Conservation (phyloP, 2,113 vertebrate species). For the Labeo rohita region DNA sequence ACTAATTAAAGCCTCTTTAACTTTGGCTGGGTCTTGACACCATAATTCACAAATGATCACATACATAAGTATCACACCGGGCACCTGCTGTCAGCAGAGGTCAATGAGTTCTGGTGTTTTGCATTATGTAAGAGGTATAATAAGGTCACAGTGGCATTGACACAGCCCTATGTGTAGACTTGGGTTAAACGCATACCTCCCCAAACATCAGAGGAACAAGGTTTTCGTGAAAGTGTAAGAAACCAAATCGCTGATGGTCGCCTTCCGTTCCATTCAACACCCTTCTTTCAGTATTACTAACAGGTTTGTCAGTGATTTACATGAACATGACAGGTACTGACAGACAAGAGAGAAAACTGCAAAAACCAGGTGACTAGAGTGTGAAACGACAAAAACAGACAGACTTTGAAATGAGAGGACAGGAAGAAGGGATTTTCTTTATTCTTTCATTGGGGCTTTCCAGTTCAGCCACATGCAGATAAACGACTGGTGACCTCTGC, state of each 20-base stretch:
- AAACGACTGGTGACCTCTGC: conserved; percentile 21
- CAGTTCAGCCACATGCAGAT: conserved; percentile 30
- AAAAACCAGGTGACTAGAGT: conserved; percentile 26
- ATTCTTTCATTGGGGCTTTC: conserved; percentile 48
- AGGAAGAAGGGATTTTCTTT: conserved; percentile 40
- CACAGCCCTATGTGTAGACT: background rate
- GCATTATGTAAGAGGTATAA: background rate
- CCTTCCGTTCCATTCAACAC: conserved; percentile 4
- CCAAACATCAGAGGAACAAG: background rate
- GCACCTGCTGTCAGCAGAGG: background rate
- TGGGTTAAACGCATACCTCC: conserved; percentile 29
- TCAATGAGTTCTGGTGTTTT: conserved; percentile 5
- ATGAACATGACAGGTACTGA: conserved; percentile 6
- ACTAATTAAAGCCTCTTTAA: conserved; percentile 41
- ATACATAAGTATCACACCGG: background rate
- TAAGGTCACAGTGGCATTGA: background rate
- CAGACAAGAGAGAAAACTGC: conserved; percentile 26
- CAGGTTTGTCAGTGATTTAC: background rate
- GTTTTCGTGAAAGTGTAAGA: conserved; percentile 22
- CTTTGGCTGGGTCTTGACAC: background rate
- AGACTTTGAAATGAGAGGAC: background rate
- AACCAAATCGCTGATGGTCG: conserved; percentile 11
- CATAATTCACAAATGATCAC: conserved; percentile 23
- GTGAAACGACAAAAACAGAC: background rate
- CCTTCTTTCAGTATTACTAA: conserved; percentile 43